Percentiles rank a stretch among this genome's conserved stretches.
Evolutionary conservation across 2,888 invertebrate species (phyloP).

Genomic region (Noctua janthe): DNA sequence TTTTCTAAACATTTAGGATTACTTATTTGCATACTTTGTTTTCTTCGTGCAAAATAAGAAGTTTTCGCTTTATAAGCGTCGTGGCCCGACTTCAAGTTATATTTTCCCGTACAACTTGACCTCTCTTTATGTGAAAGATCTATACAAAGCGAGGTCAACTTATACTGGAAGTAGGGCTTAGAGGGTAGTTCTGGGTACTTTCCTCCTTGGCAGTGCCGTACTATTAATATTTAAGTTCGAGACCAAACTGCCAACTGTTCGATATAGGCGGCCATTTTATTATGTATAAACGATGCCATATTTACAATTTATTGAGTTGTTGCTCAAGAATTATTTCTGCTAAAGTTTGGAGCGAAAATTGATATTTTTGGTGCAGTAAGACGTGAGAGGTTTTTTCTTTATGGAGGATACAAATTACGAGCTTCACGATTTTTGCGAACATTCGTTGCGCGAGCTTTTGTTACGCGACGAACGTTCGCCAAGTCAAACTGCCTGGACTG

Average conservation of each 20-base stretch:
- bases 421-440: background rate
- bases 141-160: background rate
- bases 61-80: conserved; percentile 22
- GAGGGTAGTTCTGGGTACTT: background rate
- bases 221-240: conserved; percentile 58
- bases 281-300: conserved; percentile 45
- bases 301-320: conserved; percentile 32
- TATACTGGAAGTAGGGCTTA: background rate
- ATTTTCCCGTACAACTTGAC: background rate
- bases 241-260: conserved; percentile 22
- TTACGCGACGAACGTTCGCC: background rate
- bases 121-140: background rate
- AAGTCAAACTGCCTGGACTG: background rate
- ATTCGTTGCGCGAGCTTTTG: background rate
- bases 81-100: background rate
- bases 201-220: conserved; percentile 1
- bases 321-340: conserved; percentile 4
- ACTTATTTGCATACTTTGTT: conserved; percentile 57
- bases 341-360: conserved; percentile 3
- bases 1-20: conserved; percentile 19
- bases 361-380: conserved; percentile 6
- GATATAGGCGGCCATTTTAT: conserved; percentile 22
- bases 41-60: conserved; percentile 38
- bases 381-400: background rate
- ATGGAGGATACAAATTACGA: background rate